Percentiles rank a stretch among this genome's conserved stretches.
Evolutionary conservation across 2,888 invertebrate species (phyloP).

Genomic region (Blera fallax): DNA sequence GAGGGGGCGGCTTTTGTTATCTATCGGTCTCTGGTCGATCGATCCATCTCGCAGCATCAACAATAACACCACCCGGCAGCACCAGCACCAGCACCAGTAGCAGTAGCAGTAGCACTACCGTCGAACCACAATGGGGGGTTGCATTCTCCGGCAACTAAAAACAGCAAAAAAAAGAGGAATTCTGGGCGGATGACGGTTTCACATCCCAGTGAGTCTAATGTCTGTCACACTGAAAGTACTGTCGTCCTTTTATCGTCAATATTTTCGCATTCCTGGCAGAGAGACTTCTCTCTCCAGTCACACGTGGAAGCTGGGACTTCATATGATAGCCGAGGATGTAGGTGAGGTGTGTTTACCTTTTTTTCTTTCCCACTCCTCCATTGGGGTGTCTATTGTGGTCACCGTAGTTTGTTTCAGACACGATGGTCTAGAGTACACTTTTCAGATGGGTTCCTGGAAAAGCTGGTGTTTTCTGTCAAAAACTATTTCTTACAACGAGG

Average conservation of each 20-base stretch:
- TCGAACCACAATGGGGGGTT: conserved; percentile 57
- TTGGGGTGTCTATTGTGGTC: background rate
- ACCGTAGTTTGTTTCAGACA: too few relatives aligned
- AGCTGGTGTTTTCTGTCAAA: too few relatives aligned
- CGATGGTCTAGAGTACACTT: too few relatives aligned
- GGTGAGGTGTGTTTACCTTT: background rate
- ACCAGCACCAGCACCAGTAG: background rate
- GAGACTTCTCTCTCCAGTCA: background rate
- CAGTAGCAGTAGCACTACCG: background rate
- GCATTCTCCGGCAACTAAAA: conserved; percentile 7
- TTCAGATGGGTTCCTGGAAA: too few relatives aligned
- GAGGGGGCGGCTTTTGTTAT: conserved; percentile 49
- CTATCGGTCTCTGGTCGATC: conserved; percentile 63
- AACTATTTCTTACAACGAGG: too few relatives aligned
- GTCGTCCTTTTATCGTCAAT: conserved; percentile 50
- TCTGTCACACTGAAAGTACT: conserved; percentile 39
- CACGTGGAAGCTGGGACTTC: background rate
- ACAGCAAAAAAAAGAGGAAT: conserved; percentile 15
- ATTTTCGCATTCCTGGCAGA: conserved; percentile 48
- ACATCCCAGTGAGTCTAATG: conserved; percentile 20
- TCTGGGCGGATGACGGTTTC: background rate
- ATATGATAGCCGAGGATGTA: background rate
- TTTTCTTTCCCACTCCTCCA: background rate
- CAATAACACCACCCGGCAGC: conserved; percentile 29
- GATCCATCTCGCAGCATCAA: conserved; percentile 60